Evolutionary conservation across 2,797 vertebrate genomes (phyloP), one percentile per base, ranked within the genome.

Genomic region (Sebastes taczanowskii): DNA sequence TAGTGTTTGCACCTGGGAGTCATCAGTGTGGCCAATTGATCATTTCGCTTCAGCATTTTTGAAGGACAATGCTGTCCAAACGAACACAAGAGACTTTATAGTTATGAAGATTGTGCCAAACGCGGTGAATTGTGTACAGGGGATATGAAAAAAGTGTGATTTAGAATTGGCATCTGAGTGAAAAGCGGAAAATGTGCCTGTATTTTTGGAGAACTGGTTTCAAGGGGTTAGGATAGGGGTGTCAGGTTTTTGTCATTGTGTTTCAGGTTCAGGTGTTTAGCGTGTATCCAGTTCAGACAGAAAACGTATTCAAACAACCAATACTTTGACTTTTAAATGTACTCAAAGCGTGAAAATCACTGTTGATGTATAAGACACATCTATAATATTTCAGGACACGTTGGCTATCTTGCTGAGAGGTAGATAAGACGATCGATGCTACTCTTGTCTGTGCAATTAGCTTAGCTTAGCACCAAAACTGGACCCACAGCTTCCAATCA

Each of bases 1-100:
- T 82, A 90, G 85, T 89, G 86, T 92, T 90, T 88, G 88, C 86
- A 90, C 84, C 89, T 90, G 90, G 89, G 86, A 88, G 78, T 81
- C 75, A 78, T 89, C 86, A 78, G 58, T 52, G 86, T 71, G 69
- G 68, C 80, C 87, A 83, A 71, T 82, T 86, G 80, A 91, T 87
- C 59, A 59, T 75, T 77, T 71, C 20, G 7, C 85, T 77, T 78
- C 72, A 68, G 71, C 42, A 0, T 75, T 69, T 46, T 64, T 76
- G 73, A 84, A 85, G 84, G 80, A 87, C 86, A 80, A 77, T 63
- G 65, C 27, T 64, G 32, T 73, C 77, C 60, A n/a, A 70, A 66
- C 18, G 32, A 84, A 78, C 79, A 86, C 66, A 70, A 80, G 78
- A 82, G 77, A 59, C 61, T 69, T 61, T 59, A 46, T 52, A 11